Percentiles rank a stretch among this genome's conserved stretches.
Evolutionary conservation across 2,797 vertebrate species (phyloP).

Genomic region (Chloroceryle amazona): DNA sequence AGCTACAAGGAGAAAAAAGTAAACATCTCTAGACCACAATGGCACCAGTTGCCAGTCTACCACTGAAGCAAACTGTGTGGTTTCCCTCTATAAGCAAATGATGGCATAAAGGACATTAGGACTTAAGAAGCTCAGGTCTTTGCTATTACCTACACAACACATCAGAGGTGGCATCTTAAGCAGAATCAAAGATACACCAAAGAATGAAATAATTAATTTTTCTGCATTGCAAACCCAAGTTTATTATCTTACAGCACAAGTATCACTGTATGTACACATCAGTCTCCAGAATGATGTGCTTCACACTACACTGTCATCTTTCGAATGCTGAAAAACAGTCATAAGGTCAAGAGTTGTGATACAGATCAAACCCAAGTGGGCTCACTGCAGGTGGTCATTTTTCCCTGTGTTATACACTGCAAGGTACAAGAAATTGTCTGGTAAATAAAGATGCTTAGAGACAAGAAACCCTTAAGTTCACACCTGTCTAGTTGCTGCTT

Average conservation of each 20-base stretch:
- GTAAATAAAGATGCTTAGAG: not conserved
- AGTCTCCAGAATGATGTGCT: no score
- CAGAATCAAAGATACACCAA: not conserved
- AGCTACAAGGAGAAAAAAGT: not conserved
- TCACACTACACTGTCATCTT: not conserved
- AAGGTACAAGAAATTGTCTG: not conserved
- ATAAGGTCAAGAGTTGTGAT: not conserved
- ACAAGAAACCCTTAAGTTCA: not conserved
- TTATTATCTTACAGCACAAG: not conserved
- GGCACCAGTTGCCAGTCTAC: not conserved
- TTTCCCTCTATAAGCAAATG: not conserved
- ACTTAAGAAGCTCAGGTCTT: not conserved
- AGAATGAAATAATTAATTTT: not conserved
- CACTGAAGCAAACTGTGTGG: not conserved
- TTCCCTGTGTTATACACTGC: not conserved
- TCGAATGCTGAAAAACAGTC: not conserved
- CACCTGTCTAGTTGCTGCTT: not conserved
- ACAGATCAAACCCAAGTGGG: not conserved
- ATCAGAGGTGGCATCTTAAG: accelerated
- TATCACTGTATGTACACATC: accelerated
- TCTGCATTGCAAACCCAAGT: not conserved
- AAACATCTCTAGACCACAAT: not conserved
- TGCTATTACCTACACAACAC: not conserved
- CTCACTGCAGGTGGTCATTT: not conserved
- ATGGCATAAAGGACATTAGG: not conserved